Conservation (phyloP, 2,113 vertebrate species). For the Caranx ignobilis region DNA sequence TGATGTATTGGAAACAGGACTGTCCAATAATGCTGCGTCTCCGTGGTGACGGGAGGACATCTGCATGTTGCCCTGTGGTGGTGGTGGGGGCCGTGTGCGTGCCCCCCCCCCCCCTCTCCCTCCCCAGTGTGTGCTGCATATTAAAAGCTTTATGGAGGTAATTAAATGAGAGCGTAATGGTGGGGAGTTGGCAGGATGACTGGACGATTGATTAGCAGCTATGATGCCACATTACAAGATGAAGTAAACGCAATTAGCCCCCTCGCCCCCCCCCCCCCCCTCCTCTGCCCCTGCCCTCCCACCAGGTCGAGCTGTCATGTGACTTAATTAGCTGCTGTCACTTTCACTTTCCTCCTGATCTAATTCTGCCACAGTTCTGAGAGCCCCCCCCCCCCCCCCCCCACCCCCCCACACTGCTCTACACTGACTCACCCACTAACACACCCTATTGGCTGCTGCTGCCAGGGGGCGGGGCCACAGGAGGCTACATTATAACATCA, state of each 20-base stretch:
- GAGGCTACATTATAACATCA: too few relatives aligned
- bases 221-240: slow-evolving; percentile 94
- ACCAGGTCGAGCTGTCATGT: slow-evolving; percentile 88
- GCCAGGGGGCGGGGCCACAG: too few relatives aligned
- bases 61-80: slow-evolving; percentile 83
- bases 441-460: too few relatives aligned
- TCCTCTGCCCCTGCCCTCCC: slow-evolving; percentile 81
- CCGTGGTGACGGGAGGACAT: slow-evolving; percentile 88
- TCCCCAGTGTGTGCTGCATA: slow-evolving; percentile 92
- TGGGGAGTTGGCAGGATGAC: slow-evolving; percentile 94
- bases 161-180: slow-evolving; percentile 99
- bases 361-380: slow-evolving; percentile 60
- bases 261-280: slow-evolving; percentile 86
- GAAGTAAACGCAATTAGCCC: slow-evolving; percentile 97
- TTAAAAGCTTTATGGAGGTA: slow-evolving; percentile 98
- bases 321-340: slow-evolving; percentile 97
- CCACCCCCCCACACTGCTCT: too few relatives aligned
- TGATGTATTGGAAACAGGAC: slow-evolving; percentile 91
- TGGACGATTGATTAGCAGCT: slow-evolving; percentile 97
- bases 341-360: slow-evolving; percentile 88
- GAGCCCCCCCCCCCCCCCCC: background rate
- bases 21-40: slow-evolving; percentile 87
- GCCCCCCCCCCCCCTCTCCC: slow-evolving; percentile 75
- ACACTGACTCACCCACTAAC: too few relatives aligned
- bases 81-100: slow-evolving; percentile 78